Evolutionary conservation across 1,140 invertebrate species (phyloP).

Genomic region (Papilio polyxenes): DNA sequence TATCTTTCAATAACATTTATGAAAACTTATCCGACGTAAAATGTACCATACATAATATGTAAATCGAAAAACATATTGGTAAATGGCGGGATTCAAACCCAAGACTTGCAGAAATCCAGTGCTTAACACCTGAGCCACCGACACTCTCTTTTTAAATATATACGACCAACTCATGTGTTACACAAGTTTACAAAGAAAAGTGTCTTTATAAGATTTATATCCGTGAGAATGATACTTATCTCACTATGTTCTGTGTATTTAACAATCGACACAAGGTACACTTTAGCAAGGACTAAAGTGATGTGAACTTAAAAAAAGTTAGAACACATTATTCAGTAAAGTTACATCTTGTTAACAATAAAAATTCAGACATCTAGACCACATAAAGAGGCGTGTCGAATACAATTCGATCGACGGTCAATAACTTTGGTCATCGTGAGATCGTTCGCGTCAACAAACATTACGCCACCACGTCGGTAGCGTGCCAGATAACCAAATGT

Average conservation of each 20-base stretch:
- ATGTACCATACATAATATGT: too few species aligned
- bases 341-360: background rate
- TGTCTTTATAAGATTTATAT: background rate
- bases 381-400: constrained; percentile 54
- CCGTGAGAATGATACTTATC: constrained; percentile 13
- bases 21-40: background rate
- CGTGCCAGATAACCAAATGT: constrained; percentile 52
- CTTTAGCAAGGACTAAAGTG: background rate
- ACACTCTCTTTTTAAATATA: background rate
- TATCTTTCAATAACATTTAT: background rate
- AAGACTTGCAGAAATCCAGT: too few species aligned
- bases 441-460: constrained; percentile 50
- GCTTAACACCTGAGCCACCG: too few species aligned
- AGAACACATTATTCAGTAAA: background rate
- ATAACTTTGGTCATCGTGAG: constrained; percentile 57
- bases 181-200: background rate
- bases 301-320: background rate
- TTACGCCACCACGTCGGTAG: constrained; percentile 44
- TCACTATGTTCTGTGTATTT: background rate
- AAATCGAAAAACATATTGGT: too few species aligned
- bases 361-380: constrained; percentile 40
- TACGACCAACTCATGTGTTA: background rate
- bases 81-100: too few species aligned
- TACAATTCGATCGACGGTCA: constrained; percentile 53
- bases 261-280: background rate